Percentiles rank a stretch among this genome's conserved stretches.
phyloP scores from a whole-genome alignment of 2,113 vertebrate genomes.

The Oophaga pumilio region DNA sequence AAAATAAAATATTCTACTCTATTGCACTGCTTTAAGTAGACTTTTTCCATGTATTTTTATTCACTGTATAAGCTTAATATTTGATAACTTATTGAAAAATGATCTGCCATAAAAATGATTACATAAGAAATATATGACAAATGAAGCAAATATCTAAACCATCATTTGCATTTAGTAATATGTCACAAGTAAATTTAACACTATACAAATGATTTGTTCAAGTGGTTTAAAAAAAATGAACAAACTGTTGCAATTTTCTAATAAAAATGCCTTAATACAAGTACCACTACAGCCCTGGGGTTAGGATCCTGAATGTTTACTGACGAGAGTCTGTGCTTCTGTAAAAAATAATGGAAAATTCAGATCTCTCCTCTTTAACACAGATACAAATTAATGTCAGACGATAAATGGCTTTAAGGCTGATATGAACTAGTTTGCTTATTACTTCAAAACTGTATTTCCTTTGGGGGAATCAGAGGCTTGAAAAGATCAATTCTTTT shows the following conservation, averaged over 20 bases:
- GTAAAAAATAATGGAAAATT: conserved; percentile 14
- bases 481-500: conserved; percentile 45
- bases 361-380: conserved; percentile 1
- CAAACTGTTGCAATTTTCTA: conserved; percentile 16
- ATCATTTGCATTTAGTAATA: conserved; percentile 33
- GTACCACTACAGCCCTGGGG: conserved; percentile 3
- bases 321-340: conserved; percentile 20
- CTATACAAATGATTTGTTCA: conserved; percentile 22
- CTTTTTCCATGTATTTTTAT: too few relatives aligned
- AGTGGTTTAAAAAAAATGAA: not conserved
- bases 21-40: too few relatives aligned
- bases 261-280: conserved; percentile 3
- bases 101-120: too few relatives aligned
- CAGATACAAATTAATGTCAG: conserved; percentile 37
- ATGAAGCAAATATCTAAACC: conserved; percentile 18
- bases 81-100: too few relatives aligned
- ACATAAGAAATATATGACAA: too few relatives aligned
- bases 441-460: conserved; percentile 26
- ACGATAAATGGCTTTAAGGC: conserved; percentile 29
- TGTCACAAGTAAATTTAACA: conserved; percentile 27
- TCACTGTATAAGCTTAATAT: too few relatives aligned
- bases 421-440: conserved; percentile 37
- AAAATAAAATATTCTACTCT: too few relatives aligned
- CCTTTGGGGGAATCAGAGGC: conserved; percentile 12
- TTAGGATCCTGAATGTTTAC: conserved; percentile 38